Evolutionary conservation across 2,888 invertebrate species (phyloP).

Genomic region (Perizoma affinitatum): DNA sequence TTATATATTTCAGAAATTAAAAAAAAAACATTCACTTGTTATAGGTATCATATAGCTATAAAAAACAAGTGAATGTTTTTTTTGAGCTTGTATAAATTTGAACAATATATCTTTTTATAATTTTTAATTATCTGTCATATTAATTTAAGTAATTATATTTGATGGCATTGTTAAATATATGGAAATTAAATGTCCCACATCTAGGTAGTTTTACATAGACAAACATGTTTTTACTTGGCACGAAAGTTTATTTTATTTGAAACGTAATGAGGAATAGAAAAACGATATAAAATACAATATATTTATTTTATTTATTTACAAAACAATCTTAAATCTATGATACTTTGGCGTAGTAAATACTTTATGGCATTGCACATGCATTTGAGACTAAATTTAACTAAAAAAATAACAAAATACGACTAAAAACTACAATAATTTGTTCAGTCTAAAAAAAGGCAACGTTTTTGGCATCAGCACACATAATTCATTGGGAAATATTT

Average conservation of each 20-base stretch:
- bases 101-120: too few species aligned
- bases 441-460: constrained; percentile 40
- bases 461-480: constrained; percentile 59
- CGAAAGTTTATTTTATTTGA: too few species aligned
- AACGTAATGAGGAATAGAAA: too few species aligned
- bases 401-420: constrained; percentile 35
- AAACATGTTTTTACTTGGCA: too few species aligned
- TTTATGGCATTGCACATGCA: constrained; percentile 42
- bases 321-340: constrained; percentile 53
- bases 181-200: too few species aligned
- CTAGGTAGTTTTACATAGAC: too few species aligned
- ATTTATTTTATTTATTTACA: constrained; percentile 56
- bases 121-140: not conserved
- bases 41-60: too few species aligned
- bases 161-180: too few species aligned
- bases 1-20: too few species aligned
- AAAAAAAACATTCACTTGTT: too few species aligned
- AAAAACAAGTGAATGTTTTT: too few species aligned
- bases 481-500: constrained; percentile 66
- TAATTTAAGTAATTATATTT: not conserved
- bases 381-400: constrained; percentile 23
- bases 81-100: too few species aligned
- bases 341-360: constrained; percentile 50
- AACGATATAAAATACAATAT: constrained; percentile 8
- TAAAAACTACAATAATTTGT: constrained; percentile 34